A percentile compares a stretch with the other conserved stretches of the same genome.
Evolutionary conservation across 2,888 invertebrate genomes (phyloP).

Genomic region (Mantis religiosa): DNA sequence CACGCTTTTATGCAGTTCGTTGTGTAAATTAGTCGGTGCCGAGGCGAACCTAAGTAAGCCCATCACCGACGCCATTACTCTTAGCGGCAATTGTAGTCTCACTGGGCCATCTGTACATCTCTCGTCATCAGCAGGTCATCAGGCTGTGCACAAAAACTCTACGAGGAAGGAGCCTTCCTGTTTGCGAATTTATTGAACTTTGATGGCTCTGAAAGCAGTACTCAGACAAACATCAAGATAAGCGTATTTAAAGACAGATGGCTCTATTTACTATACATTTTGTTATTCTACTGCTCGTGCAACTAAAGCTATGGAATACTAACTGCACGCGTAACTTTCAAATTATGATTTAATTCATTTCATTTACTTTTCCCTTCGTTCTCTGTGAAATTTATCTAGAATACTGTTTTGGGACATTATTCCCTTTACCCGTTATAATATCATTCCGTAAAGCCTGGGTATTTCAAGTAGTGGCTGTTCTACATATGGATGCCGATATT

Average conservation of each 20-base stretch:
- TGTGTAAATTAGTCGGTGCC: background rate
- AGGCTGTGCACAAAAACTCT: background rate
- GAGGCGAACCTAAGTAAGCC: background rate
- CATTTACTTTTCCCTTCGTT: no score
- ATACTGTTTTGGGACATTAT: no score
- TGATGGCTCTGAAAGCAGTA: background rate
- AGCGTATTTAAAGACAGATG: background rate
- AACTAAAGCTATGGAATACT: no score
- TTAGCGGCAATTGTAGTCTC: background rate
- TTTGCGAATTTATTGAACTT: background rate
- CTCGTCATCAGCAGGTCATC: background rate
- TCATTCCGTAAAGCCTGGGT: no score
- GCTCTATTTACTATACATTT: background rate
- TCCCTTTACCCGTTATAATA: no score
- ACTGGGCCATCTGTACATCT: background rate
- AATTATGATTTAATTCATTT: no score
- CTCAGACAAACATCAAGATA: background rate
- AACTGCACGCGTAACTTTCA: no score
- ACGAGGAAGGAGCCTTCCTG: background rate
- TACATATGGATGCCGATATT: no score
- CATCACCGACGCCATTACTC: background rate
- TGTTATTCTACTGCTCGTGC: no score
- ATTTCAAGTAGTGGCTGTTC: no score
- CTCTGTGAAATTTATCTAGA: no score
- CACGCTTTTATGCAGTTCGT: background rate